Evolutionary conservation across 1,140 invertebrate genomes (phyloP).

Genomic region (Sarcophaga bullata): DNA sequence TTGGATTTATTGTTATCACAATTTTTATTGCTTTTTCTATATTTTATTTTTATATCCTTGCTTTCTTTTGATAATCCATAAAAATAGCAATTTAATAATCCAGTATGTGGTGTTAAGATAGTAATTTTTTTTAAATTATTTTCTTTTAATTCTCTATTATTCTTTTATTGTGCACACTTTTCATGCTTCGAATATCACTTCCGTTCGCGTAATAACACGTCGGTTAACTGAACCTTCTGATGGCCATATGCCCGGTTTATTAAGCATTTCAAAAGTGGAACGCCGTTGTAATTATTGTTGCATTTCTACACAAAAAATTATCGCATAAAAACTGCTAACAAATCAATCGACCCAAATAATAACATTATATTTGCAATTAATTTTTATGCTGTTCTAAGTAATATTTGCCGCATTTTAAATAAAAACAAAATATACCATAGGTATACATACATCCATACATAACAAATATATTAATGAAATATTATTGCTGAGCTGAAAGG

Average conservation of each 20-base stretch:
- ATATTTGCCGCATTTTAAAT: background rate
- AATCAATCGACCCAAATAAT: constrained; percentile 9
- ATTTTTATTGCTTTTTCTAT: background rate
- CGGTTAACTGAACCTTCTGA: constrained; percentile 58
- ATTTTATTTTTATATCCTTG: background rate
- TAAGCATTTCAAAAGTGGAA: constrained; percentile 60
- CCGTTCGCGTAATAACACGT: constrained; percentile 46
- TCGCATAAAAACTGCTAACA: background rate
- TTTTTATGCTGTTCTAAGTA: constrained; percentile 9
- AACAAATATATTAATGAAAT: too few relatives aligned
- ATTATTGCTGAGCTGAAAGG: background rate
- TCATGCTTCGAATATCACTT: constrained; percentile 47
- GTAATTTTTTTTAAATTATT: background rate
- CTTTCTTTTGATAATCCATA: constrained; percentile 32
- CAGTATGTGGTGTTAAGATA: background rate
- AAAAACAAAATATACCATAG: background rate
- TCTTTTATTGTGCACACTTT: constrained; percentile 17
- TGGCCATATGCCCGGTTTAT: constrained; percentile 51
- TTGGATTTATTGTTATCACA: background rate
- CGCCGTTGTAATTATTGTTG: constrained; percentile 49
- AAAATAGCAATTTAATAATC: constrained; percentile 6
- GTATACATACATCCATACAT: too few relatives aligned
- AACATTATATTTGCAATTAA: background rate
- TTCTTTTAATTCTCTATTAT: background rate
- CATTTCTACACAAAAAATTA: constrained; percentile 31